These are phyloP conservation scores for Dendrolimus punctatus DNA, from an alignment of 1,140 invertebrate species.

Conservation along the genomic window DNA sequence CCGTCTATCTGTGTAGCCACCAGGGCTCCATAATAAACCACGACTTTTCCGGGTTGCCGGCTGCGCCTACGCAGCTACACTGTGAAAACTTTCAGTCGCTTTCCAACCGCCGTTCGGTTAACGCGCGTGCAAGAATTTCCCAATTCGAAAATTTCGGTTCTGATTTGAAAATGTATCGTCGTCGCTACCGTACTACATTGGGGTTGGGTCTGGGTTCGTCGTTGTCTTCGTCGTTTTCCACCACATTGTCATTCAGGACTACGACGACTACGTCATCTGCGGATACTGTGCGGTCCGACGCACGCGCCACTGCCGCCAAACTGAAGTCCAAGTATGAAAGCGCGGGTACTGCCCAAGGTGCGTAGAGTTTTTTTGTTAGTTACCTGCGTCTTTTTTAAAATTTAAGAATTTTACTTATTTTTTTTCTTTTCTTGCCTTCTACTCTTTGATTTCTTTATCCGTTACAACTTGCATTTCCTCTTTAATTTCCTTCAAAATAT, in stretches of 20 bases:
- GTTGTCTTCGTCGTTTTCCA: constrained; percentile 52
- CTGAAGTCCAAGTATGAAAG: constrained; percentile 64
- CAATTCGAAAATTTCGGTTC: constrained; percentile 12
- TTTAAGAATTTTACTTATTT: no score
- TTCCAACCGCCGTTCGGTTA: constrained; percentile 13
- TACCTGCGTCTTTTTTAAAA: no score
- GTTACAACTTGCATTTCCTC: no score
- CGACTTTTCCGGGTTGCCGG: constrained; percentile 46
- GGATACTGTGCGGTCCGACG: constrained; percentile 57
- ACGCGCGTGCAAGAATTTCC: no score
- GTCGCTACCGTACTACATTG: constrained; percentile 59
- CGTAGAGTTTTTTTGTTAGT: constrained; percentile 15
- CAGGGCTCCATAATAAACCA: constrained; percentile 50
- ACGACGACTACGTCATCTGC: constrained; percentile 22
- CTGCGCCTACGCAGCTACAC: constrained; percentile 32
- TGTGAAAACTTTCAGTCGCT: constrained; percentile 27
- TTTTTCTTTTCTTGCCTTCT: no score
- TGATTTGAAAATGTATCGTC: constrained; percentile 49
- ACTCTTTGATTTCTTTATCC: no score
- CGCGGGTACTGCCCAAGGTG: constrained; percentile 61
- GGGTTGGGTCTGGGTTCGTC: constrained; percentile 55
- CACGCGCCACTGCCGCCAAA: constrained; percentile 57
- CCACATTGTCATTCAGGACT: constrained; percentile 51
- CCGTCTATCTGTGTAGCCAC: constrained; percentile 30
- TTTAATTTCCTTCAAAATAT: no score